phyloP scores from a whole-genome alignment of 2,113 vertebrate species.

The Pyrgilauda ruficollis region DNA sequence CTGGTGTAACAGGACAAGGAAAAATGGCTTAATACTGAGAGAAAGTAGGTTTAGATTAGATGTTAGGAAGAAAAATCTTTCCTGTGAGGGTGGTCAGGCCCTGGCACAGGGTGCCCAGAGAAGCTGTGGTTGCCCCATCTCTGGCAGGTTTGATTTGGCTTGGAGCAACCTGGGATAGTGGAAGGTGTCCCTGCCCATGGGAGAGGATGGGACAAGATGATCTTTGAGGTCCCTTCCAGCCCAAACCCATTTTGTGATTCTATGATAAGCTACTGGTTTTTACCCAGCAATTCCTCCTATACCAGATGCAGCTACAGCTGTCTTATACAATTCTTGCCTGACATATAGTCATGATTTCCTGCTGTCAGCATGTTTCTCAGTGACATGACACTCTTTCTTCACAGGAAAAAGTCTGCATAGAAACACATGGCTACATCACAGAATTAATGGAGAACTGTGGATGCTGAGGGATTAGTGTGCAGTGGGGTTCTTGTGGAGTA shows the following conservation, averaged over 20 bases:
- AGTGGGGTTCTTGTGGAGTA: neutral
- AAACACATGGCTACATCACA: neutral
- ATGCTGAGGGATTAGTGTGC: neutral
- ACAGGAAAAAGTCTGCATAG: neutral
- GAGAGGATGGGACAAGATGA: neutral
- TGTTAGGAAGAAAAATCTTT: neutral
- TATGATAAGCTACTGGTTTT: neutral
- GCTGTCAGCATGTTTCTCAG: neutral
- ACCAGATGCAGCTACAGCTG: neutral
- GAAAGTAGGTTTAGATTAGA: neutral
- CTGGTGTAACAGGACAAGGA: neutral
- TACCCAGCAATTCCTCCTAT: neutral
- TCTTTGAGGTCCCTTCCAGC: neutral
- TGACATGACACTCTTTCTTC: neutral
- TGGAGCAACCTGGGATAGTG: neutral
- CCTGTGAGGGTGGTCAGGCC: neutral
- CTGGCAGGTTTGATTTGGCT: neutral
- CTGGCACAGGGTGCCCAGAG: neutral
- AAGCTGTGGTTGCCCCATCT: neutral
- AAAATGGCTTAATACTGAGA: neutral
- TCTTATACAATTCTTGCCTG: neutral
- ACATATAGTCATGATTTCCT: neutral
- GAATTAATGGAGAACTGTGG: neutral
- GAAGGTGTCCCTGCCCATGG: neutral
- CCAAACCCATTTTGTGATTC: neutral